Base-by-base conservation (phyloP, 1,140 invertebrate species). In the Antheraea mylitta region DNA sequence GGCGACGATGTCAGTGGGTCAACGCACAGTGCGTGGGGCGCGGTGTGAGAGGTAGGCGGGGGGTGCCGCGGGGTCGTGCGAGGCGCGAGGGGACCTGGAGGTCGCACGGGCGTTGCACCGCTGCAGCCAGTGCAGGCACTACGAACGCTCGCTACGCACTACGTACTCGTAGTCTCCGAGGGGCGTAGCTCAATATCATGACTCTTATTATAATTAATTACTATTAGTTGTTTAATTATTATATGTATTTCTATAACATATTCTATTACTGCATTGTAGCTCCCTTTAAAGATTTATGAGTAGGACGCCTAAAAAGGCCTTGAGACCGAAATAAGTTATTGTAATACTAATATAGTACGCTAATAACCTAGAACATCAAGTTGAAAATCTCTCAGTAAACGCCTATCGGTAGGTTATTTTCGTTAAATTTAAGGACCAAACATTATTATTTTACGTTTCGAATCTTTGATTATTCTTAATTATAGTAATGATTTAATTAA, bases 1-100 rank as follows among this genome's bases (percentile, higher is more conserved):
- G 82, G 74, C 72, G 71, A 75, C 79, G 80, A 83, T 89, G 87
- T 89, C 86, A 91, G 85, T 91, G 84, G 88, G 88, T 90, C 87
- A 86, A 88, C 85, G 88, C 87, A 89, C 86, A 87, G 86, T 86
- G 88, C 87, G 85, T 76, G 75, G 82, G 76, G 80, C 70, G 80
- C 77, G 82, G 84, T 73, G 84, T 78, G 81, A 70, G 65, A 66
- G 74, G 63, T 61, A 61, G 66, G 74, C 61, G 65, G 65, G 74
- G 72, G 76, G 72, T 42, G 70, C 19, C 60, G 62, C 64, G 45
- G 69, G 69, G 76, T 64, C 72, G 73, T 11, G 66, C 60, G 70
- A 59, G 72, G 71, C 71, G 64, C 37, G 69, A 68, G 68, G 69
- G 66, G 67, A 74, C 73, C 74, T 48, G 72, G 76, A 79, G 76